A percentile compares a stretch with the other conserved stretches of the same genome.
Conservation (phyloP, 92 coral and sea anemone species). For the Umimayanthus kanabou region DNA sequence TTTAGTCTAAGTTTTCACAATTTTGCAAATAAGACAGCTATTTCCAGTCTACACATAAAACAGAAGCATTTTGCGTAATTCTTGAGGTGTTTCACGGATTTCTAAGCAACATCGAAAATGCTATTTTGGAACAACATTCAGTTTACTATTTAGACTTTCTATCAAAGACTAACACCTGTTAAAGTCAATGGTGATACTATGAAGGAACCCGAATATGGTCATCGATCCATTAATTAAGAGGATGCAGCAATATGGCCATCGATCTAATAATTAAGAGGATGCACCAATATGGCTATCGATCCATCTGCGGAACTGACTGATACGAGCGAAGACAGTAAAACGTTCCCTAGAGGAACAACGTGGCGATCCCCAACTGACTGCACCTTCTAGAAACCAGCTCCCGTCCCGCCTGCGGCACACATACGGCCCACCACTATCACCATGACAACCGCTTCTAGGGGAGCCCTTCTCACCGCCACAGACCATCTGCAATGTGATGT, state of each 20-base stretch:
- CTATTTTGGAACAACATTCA: too few species aligned
- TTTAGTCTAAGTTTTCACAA: too few species aligned
- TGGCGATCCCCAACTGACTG: constrained; percentile 61
- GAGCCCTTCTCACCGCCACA: constrained; percentile 56
- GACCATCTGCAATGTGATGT: constrained; percentile 49
- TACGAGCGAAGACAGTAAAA: constrained; percentile 57
- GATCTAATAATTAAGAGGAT: constrained; percentile 32
- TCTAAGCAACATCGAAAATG: too few species aligned
- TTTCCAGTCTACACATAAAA: too few species aligned
- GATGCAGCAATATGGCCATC: not conserved
- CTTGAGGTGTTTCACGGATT: too few species aligned
- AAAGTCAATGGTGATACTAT: too few species aligned
- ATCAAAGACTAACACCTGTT: too few species aligned
- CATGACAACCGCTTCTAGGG: constrained; percentile 48
- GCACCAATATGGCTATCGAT: constrained; percentile 22
- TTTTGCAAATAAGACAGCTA: too few species aligned
- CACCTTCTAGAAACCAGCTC: constrained; percentile 59
- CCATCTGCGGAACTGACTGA: constrained; percentile 56
- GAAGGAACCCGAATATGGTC: too few species aligned
- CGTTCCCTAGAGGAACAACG: constrained; percentile 45
- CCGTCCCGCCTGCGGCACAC: constrained; percentile 49
- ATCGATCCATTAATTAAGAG: too few species aligned
- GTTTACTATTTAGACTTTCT: too few species aligned
- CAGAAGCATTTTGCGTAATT: too few species aligned
- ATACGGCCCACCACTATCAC: constrained; percentile 65